Conservation (phyloP, 2,888 invertebrate genomes). For the Mechanitis messenoides region DNA sequence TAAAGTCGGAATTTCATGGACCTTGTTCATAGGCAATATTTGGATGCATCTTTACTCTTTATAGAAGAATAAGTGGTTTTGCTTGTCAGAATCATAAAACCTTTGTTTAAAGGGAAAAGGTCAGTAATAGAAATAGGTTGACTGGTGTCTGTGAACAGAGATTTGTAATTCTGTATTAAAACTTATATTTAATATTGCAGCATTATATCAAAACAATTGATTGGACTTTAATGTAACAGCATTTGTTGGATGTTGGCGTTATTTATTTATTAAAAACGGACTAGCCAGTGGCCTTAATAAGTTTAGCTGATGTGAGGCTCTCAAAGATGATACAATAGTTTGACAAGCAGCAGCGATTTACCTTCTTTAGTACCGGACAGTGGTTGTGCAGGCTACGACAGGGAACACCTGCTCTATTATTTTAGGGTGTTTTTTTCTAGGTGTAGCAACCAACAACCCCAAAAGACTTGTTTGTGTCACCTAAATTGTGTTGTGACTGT, state of each 20-base stretch:
- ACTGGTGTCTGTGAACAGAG: constrained; percentile 55
- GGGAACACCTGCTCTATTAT: constrained; percentile 53
- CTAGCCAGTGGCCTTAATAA: constrained; percentile 53
- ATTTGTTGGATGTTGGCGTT: constrained; percentile 70
- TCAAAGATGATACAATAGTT: constrained; percentile 48
- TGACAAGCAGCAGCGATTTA: constrained; percentile 44
- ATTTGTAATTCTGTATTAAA: constrained; percentile 70
- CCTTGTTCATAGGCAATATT: constrained; percentile 33
- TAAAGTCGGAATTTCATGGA: constrained; percentile 38
- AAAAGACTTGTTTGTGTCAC: constrained; percentile 58
- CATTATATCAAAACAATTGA: constrained; percentile 67
- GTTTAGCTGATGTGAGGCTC: constrained; percentile 64
- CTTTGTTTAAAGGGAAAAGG: constrained; percentile 48
- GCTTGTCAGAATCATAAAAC: constrained; percentile 28
- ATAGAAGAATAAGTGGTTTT: constrained; percentile 42
- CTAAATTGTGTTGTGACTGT: constrained; percentile 62
- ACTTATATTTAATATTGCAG: constrained; percentile 76
- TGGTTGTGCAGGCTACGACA: constrained; percentile 39
- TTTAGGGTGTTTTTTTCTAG: constrained; percentile 77
- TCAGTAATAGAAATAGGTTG: constrained; percentile 68
- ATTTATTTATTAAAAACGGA: constrained; percentile 64
- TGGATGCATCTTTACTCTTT: constrained; percentile 40
- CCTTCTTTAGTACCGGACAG: constrained; percentile 42
- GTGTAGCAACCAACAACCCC: constrained; percentile 60
- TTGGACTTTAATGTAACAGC: constrained; percentile 69